Conservation (phyloP, 2,113 vertebrate genomes). For the Bufo gargarizans region DNA sequence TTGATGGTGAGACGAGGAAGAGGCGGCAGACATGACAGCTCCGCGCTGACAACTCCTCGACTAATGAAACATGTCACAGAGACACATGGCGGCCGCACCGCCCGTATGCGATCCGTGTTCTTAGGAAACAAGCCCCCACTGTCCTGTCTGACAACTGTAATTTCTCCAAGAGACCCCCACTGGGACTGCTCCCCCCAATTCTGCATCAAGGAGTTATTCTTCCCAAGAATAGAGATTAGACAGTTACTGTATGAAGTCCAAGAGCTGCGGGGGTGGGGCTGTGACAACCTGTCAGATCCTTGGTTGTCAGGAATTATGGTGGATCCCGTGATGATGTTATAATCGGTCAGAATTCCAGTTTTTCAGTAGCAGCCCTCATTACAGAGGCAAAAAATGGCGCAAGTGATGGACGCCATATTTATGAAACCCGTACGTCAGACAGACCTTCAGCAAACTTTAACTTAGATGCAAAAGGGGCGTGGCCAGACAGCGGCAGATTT, state of each 20-base stretch:
- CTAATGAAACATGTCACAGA: slow-evolving; percentile 32
- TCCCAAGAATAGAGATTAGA: background rate
- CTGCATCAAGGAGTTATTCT: background rate
- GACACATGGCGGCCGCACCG: background rate
- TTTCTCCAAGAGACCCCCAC: background rate
- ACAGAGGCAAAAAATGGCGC: no score
- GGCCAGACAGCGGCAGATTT: no score
- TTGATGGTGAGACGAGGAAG: background rate
- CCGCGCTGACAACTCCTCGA: background rate
- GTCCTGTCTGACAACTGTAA: background rate
- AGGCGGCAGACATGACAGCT: slow-evolving; percentile 29
- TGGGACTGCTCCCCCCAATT: background rate
- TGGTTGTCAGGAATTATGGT: background rate
- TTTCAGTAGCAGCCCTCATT: no score
- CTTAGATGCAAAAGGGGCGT: no score
- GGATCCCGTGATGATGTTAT: background rate
- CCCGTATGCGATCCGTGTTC: background rate
- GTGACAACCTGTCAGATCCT: background rate
- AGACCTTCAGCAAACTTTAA: no score
- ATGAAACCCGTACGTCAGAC: no score
- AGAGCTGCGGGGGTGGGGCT: background rate
- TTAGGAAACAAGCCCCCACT: background rate
- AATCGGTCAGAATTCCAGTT: no score
- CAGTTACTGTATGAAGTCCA: background rate
- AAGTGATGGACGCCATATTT: no score